Evolutionary conservation across 2,888 invertebrate genomes (phyloP).

Genomic region (Scaptomyza polygonia): DNA sequence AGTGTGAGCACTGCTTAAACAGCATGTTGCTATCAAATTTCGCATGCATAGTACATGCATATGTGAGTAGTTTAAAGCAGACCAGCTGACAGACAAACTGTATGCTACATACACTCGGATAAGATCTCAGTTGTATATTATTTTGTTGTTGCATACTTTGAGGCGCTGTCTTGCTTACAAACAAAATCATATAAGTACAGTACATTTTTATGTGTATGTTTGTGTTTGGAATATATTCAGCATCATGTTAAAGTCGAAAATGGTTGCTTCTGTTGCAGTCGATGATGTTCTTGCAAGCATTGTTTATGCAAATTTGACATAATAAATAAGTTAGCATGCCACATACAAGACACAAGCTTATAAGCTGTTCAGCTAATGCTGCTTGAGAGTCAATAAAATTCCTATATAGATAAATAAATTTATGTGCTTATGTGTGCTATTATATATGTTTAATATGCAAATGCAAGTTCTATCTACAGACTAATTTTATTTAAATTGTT

Average conservation of each 20-base stretch:
- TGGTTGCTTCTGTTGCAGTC: conserved; percentile 16
- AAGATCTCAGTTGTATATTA: not conserved
- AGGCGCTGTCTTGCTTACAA: conserved; percentile 5
- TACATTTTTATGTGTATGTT: conserved; percentile 1
- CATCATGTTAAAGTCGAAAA: conserved; percentile 33
- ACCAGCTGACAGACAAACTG: conserved; percentile 4
- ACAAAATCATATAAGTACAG: not conserved
- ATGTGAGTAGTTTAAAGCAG: conserved; percentile 11
- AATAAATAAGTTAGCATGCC: conserved; percentile 48
- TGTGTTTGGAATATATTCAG: conserved; percentile 26
- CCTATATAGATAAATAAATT: not conserved
- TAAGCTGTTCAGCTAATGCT: conserved; percentile 54
- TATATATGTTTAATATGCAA: conserved; percentile 45
- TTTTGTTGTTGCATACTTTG: conserved; percentile 50
- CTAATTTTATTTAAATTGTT: conserved; percentile 68
- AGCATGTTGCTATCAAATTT: conserved; percentile 41
- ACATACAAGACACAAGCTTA: conserved; percentile 36
- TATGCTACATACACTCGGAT: not conserved
- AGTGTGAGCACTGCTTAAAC: conserved; percentile 25
- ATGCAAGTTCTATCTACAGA: conserved; percentile 49
- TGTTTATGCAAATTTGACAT: conserved; percentile 63
- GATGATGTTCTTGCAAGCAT: conserved; percentile 42
- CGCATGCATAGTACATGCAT: conserved; percentile 31
- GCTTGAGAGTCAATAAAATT: conserved; percentile 15
- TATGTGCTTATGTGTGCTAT: not conserved